Base-by-base conservation (phyloP, 2,113 vertebrate genomes). In the Gallinago undulata region DNA sequence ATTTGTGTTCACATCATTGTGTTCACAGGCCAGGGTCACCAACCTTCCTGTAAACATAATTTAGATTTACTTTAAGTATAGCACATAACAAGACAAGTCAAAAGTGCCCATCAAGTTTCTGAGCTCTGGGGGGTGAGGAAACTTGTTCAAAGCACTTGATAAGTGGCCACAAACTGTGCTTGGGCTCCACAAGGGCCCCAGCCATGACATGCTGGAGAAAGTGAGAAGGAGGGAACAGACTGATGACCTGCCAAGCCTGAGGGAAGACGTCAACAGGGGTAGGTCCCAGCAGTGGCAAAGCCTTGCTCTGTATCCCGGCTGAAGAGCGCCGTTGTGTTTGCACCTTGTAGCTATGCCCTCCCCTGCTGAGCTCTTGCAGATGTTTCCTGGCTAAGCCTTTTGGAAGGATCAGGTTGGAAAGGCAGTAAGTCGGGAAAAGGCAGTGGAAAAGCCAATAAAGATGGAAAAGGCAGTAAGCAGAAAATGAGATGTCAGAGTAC, bases 211-310 rank as follows among this genome's bases (percentile, higher is more conserved):
- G 0, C 4, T 48, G 43, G 79, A 79, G 27, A 28, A 89, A 66
- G 10, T 4, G 2, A 13, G 10, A 77, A 81, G 33, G 6, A 88
- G 10, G 16, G 43, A 93, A 47, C 3, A 5, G 31, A 41, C 19
- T 13, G 41, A 35, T 48, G 7, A 62, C 15, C 23, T 53, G 30
- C 37, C 11, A 19, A 62, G 19, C 30, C 18, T 28, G 45, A 73
- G 48, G 8, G 17, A n/a, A n/a, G 10, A n/a, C 5, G 7, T 35
- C 47, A 50, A 0, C 1, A 4, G 4, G 21, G 19, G 3, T 50
- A 76, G 72, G 28, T 75, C 62, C 10, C 19, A 83, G 37, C 24
- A 63, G 35, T 14, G n/a, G 31, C 21, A 75, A 78, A 88, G 27
- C 37, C 27, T 79, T 33, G 6, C 33, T 79, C 39, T 3, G 18